Base-by-base conservation (phyloP, 2,888 invertebrate genomes). In the Meteorus cinctellus region DNA sequence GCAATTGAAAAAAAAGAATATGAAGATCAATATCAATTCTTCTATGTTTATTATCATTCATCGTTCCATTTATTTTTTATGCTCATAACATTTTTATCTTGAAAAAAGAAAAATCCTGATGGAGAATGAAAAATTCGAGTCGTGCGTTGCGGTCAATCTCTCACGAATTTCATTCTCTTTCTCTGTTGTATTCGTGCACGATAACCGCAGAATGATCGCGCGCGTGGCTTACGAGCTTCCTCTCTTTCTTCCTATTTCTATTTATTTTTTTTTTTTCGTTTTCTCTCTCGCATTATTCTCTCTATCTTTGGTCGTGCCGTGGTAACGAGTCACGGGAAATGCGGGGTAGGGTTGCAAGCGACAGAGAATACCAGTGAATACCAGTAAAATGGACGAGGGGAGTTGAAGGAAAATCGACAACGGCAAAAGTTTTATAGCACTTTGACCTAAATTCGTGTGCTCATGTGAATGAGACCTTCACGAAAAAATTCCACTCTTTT, bases 141-240 rank as follows among this genome's bases (percentile, higher is more conserved):
- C 41, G 59, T 69, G 69, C 51, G 34, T 69, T 69, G 69, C 59
- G 69, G 69, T 69, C 34, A 69, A 34, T 34, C 34, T 59, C 34
- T 59, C 69, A 19, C 67, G 27, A 60, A 31, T 51, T 16, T 55
- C 51, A 14, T 27, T 73, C 63, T 65, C 12, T 14, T 16, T 27
- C 36, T 14, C 19, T 36, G 19, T 36, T 66, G 19, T 69, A 19
- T 31, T 68, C 19, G 55, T 69, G 69, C 19, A 65, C 36, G 5
- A 66, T 19, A 31, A 69, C 69, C 69, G 69, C 69, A 69, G 34
- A 55, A 55, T 29, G 65, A 65, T 34, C 55, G 19, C 65, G 69
- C 69, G 69, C 69, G 69, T 69, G 69, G 69, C 69, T 55, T 51
- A 55, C 19, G 34, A 24, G 36, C 19, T 19, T 8, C 16, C 24